Base-by-base conservation (phyloP, 2,113 vertebrate genomes). In the Xenus cinereus region DNA sequence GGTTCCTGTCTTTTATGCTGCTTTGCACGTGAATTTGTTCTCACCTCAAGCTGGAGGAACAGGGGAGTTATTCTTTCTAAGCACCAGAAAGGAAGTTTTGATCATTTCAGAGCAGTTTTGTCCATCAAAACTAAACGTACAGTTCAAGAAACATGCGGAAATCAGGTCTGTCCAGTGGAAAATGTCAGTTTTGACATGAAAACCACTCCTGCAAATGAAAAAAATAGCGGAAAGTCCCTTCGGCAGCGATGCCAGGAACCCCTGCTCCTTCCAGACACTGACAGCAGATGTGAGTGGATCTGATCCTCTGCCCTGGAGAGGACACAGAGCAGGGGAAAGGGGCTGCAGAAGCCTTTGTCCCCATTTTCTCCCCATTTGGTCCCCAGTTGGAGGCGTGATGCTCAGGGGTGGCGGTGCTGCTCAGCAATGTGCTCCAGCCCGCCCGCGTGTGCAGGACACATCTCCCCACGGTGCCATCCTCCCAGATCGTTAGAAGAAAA, bases 401-500 rank as follows among this genome's bases (percentile, higher is more conserved):
- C 74, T 27, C 4, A 0, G 18, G 53, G 41, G 9, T 3, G 33
- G 8, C 0, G 12, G 9, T 32, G 46, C 24, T n/a, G 67, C 87
- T 84, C 57, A 43, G 60, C 53, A 4, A 2, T 2, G 19, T 2
- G 64, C 50, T 46, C 81, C 87, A 43, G 26, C 54, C 56, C 4
- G 0, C 30, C 4, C 19, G 1, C 1, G 3, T 1, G 67, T 4
- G 57, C 77, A 48, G 78, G 89, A 19, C 67, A 8, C 24, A 0
- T 87, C 82, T 95, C 93, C 92, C 79, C 37, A 10, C 5, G 3
- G 86, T 84, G 87, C 84, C 77, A 28, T 92, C 97, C 95, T 95
- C 96, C 93, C 76, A 50, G 71, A 76, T 95, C 59, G 7, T 96
- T 94, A 96, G 96, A 45, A 94, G 80, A 84, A 95, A 96, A 96